Percentiles rank a stretch among this genome's conserved stretches.
Evolutionary conservation across 92 coral and sea anemone species (phyloP).

Genomic region (Siderastrea siderea): DNA sequence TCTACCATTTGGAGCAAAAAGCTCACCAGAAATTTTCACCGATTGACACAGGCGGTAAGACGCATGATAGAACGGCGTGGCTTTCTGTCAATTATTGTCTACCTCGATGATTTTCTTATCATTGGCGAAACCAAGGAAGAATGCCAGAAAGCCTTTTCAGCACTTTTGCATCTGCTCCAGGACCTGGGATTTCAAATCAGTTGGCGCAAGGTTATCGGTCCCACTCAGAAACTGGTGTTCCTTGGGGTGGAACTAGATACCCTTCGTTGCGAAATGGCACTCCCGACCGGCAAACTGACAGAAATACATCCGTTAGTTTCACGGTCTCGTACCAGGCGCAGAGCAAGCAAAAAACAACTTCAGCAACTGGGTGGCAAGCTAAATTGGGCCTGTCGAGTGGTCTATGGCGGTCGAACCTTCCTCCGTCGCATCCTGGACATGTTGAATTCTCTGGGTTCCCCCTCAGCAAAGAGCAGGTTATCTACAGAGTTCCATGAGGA

Average conservation of each 20-base stretch:
- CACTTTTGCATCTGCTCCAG: not conserved
- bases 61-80: not conserved
- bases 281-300: constrained; percentile 34
- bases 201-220: not conserved
- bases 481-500: not conserved
- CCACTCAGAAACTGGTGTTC: too few relatives aligned
- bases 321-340: not conserved
- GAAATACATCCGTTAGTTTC: not conserved
- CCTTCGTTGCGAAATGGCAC: constrained; percentile 15
- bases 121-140: not conserved
- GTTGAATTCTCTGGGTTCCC: constrained; percentile 22
- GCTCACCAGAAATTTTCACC: not conserved
- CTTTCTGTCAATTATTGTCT: not conserved
- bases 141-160: not conserved
- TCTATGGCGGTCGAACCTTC: not conserved
- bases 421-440: constrained; percentile 13
- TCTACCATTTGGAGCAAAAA: constrained; percentile 43
- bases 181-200: not conserved
- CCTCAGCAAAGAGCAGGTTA: constrained; percentile 5
- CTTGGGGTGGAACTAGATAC: constrained; percentile 54
- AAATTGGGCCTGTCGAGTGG: constrained; percentile 36
- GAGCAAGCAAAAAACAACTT: not conserved
- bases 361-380: constrained; percentile 40
- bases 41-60: not conserved
- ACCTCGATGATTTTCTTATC: not conserved